Evolutionary conservation across 2,797 vertebrate genomes (phyloP), one percentile per base, ranked within the genome.

Genomic region (Hypotaenidia philippensis): DNA sequence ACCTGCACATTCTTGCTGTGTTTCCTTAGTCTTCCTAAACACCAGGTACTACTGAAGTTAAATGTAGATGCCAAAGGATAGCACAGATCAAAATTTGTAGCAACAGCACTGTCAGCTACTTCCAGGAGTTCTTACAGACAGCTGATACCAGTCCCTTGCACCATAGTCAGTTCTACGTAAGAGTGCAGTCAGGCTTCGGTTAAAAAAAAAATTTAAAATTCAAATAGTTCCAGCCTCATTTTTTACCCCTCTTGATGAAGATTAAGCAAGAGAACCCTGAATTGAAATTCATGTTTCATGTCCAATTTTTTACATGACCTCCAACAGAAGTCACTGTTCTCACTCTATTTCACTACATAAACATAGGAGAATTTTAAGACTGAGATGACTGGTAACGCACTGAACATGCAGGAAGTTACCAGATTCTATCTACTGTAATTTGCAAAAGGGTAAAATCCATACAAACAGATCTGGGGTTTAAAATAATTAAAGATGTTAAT

Each of bases 101-200:
- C 32, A 68, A 40, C n/a, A 59, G 64, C 41, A 53, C 21, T 16
- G 13, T 21, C 8, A 94, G 65, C 38, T 61, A 16, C 60, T 71
- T 81, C 19, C 10, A 41, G 78, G 53, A 41, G 80, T 45, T 55
- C 53, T 71, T 74, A 23, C 9, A 55, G 64, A 38, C 38, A 63
- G 63, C n/a, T 41, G 57, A 31, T 47, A 36, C 21, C 71, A 65
- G 53, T 36, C 61, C 70, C 64, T 29, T 95, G 87, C 85, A 92
- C 38, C 89, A 64, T 15, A 68, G 77, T 25, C 36, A 20, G 7
- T 41, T 78, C 79, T 70, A 93, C 72, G 0, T 86, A 77, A 93
- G 94, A 95, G 89, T 84, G 92, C 93, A 93, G 75, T 83, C 93
- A 91, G 84, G 32, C 94, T 93, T 93, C 87, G 72, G 76, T 56